Evolutionary conservation across 2,113 vertebrate genomes (phyloP), one percentile per base, ranked within the genome.

Genomic region (Cheilinus undulatus): DNA sequence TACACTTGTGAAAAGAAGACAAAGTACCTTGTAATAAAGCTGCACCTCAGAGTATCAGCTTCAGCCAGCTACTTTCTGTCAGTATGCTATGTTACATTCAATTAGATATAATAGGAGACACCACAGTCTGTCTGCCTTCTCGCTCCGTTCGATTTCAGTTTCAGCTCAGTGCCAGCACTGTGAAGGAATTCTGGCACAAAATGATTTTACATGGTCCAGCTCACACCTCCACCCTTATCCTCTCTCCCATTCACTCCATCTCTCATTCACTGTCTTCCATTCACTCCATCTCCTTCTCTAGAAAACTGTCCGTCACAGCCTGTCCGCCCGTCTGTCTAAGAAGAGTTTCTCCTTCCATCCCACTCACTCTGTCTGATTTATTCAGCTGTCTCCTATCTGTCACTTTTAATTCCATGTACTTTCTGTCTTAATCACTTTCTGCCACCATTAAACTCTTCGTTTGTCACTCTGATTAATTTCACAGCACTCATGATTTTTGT

Each of bases 141-240:
- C 17, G 34, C 72, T 23, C 65, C 42, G 58, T 67, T 88, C 50
- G 20, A 69, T 87, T 69, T 76, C 73, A 69, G 69, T 63, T 68
- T 72, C 56, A 86, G 78, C 30, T 70, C 73, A 19, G 68, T 81
- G 83, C 83, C 85, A 89, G 74, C 69, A 5, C 71, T 28, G 60
- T 69, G 63, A 68, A 78, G 23, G 20, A 72, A 65, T 42, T 74
- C 82, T 86, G 85, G 85, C 87, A 88, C 66, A 27, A 63, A 59
- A 51, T 14, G 52, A 65, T 61, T 89, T 56, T 40, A 82, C 14
- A 56, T 82, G 83, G 81, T 84, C 76, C 67, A 86, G 83, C 79
- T 58, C 58, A 83, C 89, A 84, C 87, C 84, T 88, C 87, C 87
- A 78, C 43, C 80, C 77, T 78, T 49, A 64, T 80, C 67, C 46